Evolutionary conservation across 1,140 invertebrate genomes (phyloP).

Genomic region (Charaxes varanes): DNA sequence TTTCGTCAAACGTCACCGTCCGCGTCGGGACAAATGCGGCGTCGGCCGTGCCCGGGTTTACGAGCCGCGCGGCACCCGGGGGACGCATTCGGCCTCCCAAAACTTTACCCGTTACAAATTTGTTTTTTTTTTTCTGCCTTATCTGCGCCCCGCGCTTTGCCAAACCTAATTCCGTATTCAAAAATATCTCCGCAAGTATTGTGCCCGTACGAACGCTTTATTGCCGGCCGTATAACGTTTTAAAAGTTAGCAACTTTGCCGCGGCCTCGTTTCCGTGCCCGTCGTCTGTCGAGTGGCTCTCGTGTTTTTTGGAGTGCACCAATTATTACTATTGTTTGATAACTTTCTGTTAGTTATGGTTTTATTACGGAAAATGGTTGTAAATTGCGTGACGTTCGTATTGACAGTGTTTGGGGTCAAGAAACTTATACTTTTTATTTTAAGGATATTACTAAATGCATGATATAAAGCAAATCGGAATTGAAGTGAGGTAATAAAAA

Average conservation of each 20-base stretch:
- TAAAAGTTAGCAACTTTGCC: slow-evolving; percentile 67
- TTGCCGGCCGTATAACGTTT: slow-evolving; percentile 71
- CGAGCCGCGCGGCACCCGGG: slow-evolving; percentile 68
- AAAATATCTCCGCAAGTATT: slow-evolving; percentile 73
- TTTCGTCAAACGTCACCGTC: slow-evolving; percentile 72
- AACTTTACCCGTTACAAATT: slow-evolving; percentile 74
- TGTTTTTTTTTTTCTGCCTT: slow-evolving; percentile 73
- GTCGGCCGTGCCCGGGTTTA: slow-evolving; percentile 69
- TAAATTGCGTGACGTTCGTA: slow-evolving; percentile 2
- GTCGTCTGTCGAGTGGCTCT: slow-evolving; percentile 29
- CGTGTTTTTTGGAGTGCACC: slow-evolving; percentile 35
- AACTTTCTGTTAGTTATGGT: slow-evolving; percentile 41
- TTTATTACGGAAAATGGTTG: slow-evolving; percentile 25
- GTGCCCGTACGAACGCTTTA: slow-evolving; percentile 70
- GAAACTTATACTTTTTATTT: too few species aligned
- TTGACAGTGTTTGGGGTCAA: background rate
- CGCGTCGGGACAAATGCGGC: slow-evolving; percentile 70
- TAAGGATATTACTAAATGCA: too few species aligned
- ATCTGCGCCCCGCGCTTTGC: slow-evolving; percentile 69
- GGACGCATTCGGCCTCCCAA: slow-evolving; percentile 71
- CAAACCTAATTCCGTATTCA: slow-evolving; percentile 74
- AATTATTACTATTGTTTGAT: slow-evolving; percentile 62
- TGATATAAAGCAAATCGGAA: too few species aligned
- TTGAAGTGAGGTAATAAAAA: too few species aligned
- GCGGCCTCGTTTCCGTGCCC: slow-evolving; percentile 37